Conservation (phyloP, 1,140 invertebrate species). For the Andricus grossulariae region DNA sequence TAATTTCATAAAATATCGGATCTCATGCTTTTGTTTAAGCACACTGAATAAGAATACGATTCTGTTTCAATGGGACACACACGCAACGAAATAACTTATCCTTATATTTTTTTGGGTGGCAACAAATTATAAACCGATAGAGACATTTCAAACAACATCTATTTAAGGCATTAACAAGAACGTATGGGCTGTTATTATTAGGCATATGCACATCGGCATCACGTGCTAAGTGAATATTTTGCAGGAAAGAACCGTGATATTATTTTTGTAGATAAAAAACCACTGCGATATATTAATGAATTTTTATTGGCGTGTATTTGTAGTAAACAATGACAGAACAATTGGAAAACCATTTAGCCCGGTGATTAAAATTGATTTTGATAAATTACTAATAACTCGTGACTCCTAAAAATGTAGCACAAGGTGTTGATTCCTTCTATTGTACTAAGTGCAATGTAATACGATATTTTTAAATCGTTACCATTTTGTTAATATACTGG, state of each 20-base stretch:
- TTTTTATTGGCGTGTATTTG: background rate
- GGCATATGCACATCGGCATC: background rate
- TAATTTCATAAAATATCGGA: background rate
- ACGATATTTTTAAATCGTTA: too few relatives aligned
- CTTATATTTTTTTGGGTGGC: background rate
- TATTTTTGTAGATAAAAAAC: conserved; percentile 17
- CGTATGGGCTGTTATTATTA: conserved; percentile 21
- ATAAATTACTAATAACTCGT: background rate
- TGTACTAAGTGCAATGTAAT: background rate
- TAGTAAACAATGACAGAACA: background rate
- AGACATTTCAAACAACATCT: background rate
- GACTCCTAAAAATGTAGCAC: background rate
- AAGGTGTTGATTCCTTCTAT: background rate
- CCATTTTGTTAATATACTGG: too few relatives aligned
- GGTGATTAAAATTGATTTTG: background rate
- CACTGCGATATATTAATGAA: conserved; percentile 7
- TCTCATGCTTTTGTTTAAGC: too few relatives aligned
- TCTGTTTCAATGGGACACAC: too few relatives aligned
- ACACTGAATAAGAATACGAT: too few relatives aligned
- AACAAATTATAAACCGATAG: background rate
- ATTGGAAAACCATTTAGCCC: background rate
- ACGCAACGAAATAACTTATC: conserved; percentile 2
- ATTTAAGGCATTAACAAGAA: background rate
- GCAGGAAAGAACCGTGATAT: conserved; percentile 4
- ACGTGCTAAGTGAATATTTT: background rate